Percentiles rank a stretch among this genome's conserved stretches.
Evolutionary conservation across 1,140 invertebrate species (phyloP).

Genomic region (Drosophila ercepeae): DNA sequence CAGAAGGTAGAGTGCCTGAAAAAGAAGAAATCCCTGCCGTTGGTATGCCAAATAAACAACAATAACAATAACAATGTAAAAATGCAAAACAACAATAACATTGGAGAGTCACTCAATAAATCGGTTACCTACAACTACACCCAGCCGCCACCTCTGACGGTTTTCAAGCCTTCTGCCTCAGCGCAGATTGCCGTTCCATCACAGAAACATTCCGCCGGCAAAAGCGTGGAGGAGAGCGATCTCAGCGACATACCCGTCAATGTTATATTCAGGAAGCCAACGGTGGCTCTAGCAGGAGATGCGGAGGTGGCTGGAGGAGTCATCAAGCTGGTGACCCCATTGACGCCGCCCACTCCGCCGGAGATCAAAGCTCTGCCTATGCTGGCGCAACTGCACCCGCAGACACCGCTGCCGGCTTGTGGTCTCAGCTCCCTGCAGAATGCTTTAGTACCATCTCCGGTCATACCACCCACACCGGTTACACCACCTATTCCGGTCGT

Average conservation of each 20-base stretch:
- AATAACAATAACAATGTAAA: slow-evolving; percentile 51
- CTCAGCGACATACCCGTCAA: slow-evolving; percentile 82
- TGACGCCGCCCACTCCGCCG: slow-evolving; percentile 56
- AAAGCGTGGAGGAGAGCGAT: slow-evolving; percentile 58
- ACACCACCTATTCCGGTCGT: slow-evolving; percentile 1
- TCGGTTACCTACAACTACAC: slow-evolving; percentile 48
- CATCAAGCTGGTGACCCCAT: slow-evolving; percentile 44
- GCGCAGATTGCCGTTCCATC: slow-evolving; percentile 8
- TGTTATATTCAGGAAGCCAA: slow-evolving; percentile 76
- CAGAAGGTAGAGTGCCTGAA: slow-evolving; percentile 77
- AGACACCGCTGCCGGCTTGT: slow-evolving; percentile 7
- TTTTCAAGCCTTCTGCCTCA: slow-evolving; percentile 38
- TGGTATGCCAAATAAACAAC: slow-evolving; percentile 54
- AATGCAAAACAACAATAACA: slow-evolving; percentile 23
- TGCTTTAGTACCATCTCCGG: background rate
- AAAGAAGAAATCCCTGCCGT: slow-evolving; percentile 66
- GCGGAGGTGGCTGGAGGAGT: slow-evolving; percentile 17
- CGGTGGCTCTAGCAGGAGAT: slow-evolving; percentile 3
- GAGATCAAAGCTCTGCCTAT: slow-evolving; percentile 22
- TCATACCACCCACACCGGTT: background rate
- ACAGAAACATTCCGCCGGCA: slow-evolving; percentile 74
- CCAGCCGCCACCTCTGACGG: slow-evolving; percentile 67
- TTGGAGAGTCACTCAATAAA: slow-evolving; percentile 44
- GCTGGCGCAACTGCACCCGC: slow-evolving; percentile 23
- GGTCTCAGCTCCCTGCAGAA: background rate